A percentile compares a stretch with the other conserved stretches of the same genome.
These are phyloP conservation scores for Subacronicta megacephala DNA, from an alignment of 2,888 invertebrate species.

Conservation along the genomic window DNA sequence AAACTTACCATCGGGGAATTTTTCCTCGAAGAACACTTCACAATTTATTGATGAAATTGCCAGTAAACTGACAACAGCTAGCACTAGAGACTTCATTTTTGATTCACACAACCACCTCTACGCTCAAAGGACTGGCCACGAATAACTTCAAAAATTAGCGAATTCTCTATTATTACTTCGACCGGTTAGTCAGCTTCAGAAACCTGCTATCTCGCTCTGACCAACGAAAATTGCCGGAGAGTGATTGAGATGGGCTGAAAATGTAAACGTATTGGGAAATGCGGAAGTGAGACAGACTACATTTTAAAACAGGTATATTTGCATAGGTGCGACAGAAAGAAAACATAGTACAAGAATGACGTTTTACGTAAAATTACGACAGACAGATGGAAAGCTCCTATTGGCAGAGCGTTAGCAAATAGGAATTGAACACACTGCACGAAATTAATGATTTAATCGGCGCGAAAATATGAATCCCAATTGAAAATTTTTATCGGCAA, in stretches of 20 bases:
- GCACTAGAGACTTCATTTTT: slow-evolving; percentile 88
- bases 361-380: slow-evolving; percentile 78
- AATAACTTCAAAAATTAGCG: slow-evolving; percentile 83
- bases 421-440: slow-evolving; percentile 81
- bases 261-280: slow-evolving; percentile 67
- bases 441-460: slow-evolving; percentile 58
- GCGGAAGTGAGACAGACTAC: slow-evolving; percentile 73
- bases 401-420: slow-evolving; percentile 89
- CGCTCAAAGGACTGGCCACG: slow-evolving; percentile 84
- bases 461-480: slow-evolving; percentile 69
- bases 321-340: slow-evolving; percentile 69
- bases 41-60: slow-evolving; percentile 90
- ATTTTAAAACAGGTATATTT: slow-evolving; percentile 36
- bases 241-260: slow-evolving; percentile 68
- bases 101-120: slow-evolving; percentile 77
- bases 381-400: slow-evolving; percentile 92
- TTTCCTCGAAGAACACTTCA: slow-evolving; percentile 94
- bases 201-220: slow-evolving; percentile 65
- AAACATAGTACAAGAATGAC: slow-evolving; percentile 60
- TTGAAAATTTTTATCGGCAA: slow-evolving; percentile 9
- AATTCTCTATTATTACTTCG: slow-evolving; percentile 82
- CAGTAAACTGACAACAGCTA: slow-evolving; percentile 90
- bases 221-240: slow-evolving; percentile 39
- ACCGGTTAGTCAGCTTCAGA: slow-evolving; percentile 67
- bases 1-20: slow-evolving; percentile 94